Conservation (phyloP, 2,888 invertebrate species). For the Morinoia aosen region DNA sequence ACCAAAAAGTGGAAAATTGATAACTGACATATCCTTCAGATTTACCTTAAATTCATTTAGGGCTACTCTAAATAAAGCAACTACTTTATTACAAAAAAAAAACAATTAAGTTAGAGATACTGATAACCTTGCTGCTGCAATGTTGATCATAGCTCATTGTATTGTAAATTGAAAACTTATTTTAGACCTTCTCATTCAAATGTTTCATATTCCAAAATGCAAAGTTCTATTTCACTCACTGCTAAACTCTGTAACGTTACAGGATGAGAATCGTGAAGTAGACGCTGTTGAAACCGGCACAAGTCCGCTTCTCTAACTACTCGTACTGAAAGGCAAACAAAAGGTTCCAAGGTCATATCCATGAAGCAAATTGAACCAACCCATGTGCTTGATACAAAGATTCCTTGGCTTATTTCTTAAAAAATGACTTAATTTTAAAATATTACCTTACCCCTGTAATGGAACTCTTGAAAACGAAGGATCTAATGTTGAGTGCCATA, state of each 20-base stretch:
- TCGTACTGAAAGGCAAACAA: background rate
- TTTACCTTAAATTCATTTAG: no score
- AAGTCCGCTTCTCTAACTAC: background rate
- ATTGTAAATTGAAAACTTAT: no score
- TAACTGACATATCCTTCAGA: no score
- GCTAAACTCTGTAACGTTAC: background rate
- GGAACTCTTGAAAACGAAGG: background rate
- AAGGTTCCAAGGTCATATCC: background rate
- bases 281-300: background rate
- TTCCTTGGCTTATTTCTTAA: background rate
- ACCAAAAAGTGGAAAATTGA: no score
- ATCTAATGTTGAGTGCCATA: background rate
- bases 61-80: no score
- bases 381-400: background rate
- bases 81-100: no score
- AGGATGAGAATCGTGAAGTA: background rate
- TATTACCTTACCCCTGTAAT: background rate
- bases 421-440: background rate
- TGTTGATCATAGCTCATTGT: no score
- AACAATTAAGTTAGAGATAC: no score
- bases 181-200: no score
- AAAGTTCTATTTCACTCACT: background rate
- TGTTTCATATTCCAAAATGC: background rate
- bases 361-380: background rate
- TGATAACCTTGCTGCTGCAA: no score